Evolutionary conservation across 2,797 vertebrate species (phyloP).

Genomic region (Sparidentex hasta): DNA sequence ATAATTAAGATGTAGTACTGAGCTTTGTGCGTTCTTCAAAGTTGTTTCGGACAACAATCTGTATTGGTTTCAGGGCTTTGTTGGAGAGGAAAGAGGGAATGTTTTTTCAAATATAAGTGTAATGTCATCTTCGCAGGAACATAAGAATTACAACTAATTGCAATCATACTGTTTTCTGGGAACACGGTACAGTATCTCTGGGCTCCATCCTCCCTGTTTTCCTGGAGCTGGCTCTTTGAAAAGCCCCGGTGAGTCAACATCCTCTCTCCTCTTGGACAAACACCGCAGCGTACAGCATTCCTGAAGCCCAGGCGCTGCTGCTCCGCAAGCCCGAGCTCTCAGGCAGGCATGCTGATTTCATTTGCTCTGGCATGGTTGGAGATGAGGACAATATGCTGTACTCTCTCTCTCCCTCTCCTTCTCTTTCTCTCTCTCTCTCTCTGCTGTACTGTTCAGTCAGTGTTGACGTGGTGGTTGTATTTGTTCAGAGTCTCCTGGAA

Average conservation of each 20-base stretch:
- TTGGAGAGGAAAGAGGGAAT: neutral
- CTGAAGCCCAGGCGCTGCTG: conserved; percentile 44
- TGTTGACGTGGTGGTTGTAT: conserved; percentile 39
- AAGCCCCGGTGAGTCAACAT: conserved; percentile 81
- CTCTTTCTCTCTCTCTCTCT: neutral
- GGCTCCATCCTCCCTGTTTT: conserved; percentile 67
- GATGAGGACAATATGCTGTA: conserved; percentile 35
- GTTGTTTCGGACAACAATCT: neutral
- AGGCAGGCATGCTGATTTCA: conserved; percentile 42
- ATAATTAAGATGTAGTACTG: neutral
- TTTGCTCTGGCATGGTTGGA: conserved; percentile 32
- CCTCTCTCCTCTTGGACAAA: conserved; percentile 75
- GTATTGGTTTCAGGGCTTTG: neutral
- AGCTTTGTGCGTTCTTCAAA: neutral
- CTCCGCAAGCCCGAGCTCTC: conserved; percentile 34
- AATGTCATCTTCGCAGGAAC: neutral
- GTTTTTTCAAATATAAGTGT: neutral
- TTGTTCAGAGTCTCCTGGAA: conserved; percentile 44
- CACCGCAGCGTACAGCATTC: conserved; percentile 63
- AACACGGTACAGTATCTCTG: conserved; percentile 66
- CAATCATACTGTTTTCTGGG: conserved; percentile 36
- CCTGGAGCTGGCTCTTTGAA: conserved; percentile 62
- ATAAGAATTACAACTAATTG: neutral
- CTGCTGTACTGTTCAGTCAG: conserved; percentile 11
- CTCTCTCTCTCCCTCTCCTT: neutral